phyloP scores from a whole-genome alignment of 2,113 vertebrate species.

The Erinaceus europaeus region DNA sequence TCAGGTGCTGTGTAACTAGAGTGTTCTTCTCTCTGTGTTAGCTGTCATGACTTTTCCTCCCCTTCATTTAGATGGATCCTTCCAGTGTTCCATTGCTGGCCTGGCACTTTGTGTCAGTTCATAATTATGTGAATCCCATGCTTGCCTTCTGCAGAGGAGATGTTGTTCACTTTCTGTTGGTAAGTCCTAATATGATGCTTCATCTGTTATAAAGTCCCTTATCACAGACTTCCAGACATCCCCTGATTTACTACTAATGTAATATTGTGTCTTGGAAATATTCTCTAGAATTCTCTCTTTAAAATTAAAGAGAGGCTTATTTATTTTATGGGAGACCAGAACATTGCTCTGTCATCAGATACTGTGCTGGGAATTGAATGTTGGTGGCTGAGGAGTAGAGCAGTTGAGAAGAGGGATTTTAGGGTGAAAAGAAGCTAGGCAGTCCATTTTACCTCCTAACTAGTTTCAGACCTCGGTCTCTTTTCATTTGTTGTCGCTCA shows the following conservation, averaged over 20 bases:
- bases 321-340: too few species aligned
- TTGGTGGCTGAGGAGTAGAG: too few species aligned
- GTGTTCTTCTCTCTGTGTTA: neutral
- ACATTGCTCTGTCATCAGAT: too few species aligned
- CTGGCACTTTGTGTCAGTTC: conserved; percentile 95
- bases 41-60: neutral
- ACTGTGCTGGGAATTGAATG: too few species aligned
- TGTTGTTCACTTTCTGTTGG: conserved; percentile 94
- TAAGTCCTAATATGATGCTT: conserved; percentile 69
- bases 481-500: neutral
- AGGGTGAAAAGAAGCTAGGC: too few species aligned
- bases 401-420: too few species aligned
- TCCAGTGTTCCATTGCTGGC: conserved; percentile 95
- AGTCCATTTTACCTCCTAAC: neutral
- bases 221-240: too few species aligned
- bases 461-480: neutral
- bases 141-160: conserved; percentile 97
- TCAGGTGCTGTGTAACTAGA: neutral
- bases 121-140: conserved; percentile 92
- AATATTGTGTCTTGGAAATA: conserved; percentile 31
- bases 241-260: neutral
- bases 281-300: too few species aligned
- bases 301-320: too few species aligned
- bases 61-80: conserved; percentile 89
- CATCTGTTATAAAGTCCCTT: neutral